Base-by-base conservation (phyloP, 1,140 invertebrate genomes). In the Drosophila elegans region DNA sequence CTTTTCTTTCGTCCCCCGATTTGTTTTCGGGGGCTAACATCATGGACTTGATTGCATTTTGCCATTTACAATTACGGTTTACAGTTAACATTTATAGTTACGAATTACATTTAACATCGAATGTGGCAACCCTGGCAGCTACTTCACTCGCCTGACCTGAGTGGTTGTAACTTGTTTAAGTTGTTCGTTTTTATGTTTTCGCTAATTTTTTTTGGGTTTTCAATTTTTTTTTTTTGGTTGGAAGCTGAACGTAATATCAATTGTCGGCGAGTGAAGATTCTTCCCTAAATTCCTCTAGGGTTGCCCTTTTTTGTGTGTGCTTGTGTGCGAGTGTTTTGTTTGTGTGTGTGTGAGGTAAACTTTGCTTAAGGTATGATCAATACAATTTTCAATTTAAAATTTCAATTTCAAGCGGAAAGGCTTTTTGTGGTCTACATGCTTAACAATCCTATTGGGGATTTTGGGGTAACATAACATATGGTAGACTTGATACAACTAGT, bases 31-130 rank as follows among this genome's bases (percentile, higher is more conserved):
- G 21, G 29, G 32, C 42, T 67, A 56, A 71, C 67, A 68, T 56
- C 4, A 59, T 57, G 67, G 64, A 69, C 25, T 71, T 71, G 68
- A 71, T 71, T 71, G 68, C 68, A 71, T 71, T 69, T 68, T 68
- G 53, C 63, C 74, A 52, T 74, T 71, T 61, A 74, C 39, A 72
- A 9, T 57, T 59, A 68, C n/a, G 49, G 41, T 59, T 69, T 73
- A 72, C 71, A 62, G 41, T 53, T 74, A 45, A 44, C 64, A 72
- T 74, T 74, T 74, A 54, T 36, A 51, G 42, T 77, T 76, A 75
- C 36, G 13, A 59, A 52, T 76, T 77, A 68, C 49, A 77, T 77
- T 75, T 59, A 75, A 75, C 72, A 75, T 75, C 62, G 72, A 66
- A 66, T 57, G 49, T 44, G 71, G 46, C 64, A 68, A 52, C 64